A percentile compares a stretch with the other conserved stretches of the same genome.
Evolutionary conservation across 1,140 invertebrate species (phyloP).

Genomic region (Lethrus apterus): DNA sequence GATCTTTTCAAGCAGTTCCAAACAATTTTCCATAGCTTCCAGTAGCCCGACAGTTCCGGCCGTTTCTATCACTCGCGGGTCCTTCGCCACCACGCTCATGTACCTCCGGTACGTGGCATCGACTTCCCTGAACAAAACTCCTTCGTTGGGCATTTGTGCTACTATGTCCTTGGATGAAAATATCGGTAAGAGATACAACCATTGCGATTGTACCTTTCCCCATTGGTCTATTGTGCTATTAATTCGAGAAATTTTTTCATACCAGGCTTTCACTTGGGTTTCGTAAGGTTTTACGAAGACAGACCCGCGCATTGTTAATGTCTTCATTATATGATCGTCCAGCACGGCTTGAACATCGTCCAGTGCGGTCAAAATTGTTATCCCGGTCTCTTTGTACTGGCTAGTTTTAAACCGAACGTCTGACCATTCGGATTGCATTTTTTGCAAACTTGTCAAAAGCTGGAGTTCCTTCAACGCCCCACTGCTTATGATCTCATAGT

Average conservation of each 20-base stretch:
- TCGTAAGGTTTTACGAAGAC: conserved; percentile 88
- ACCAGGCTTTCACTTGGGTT: conserved; percentile 72
- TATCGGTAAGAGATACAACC: conserved; percentile 88
- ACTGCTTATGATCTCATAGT: conserved; percentile 83
- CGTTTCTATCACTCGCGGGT: conserved; percentile 67
- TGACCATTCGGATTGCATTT: conserved; percentile 83
- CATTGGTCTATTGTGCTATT: conserved; percentile 79
- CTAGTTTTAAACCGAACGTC: conserved; percentile 63
- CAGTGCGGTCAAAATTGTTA: conserved; percentile 67
- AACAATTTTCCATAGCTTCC: conserved; percentile 66
- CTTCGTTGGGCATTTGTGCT: conserved; percentile 88
- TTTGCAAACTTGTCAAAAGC: conserved; percentile 67
- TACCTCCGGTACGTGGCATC: conserved; percentile 66
- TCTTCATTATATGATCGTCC: conserved; percentile 85
- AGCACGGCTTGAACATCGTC: conserved; percentile 81
- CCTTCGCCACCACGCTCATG: conserved; percentile 64
- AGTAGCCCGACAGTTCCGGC: conserved; percentile 64
- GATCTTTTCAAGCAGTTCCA: conserved; percentile 69
- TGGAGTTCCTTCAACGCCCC: conserved; percentile 81
- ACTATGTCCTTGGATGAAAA: conserved; percentile 92
- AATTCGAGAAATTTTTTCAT: conserved; percentile 66
- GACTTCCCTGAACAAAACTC: conserved; percentile 60
- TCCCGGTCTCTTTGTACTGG: conserved; percentile 71
- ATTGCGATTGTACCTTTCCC: conserved; percentile 81
- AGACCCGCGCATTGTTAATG: conserved; percentile 81